phyloP scores from a whole-genome alignment of 2,888 invertebrate genomes.

The Ochropacha duplaris region DNA sequence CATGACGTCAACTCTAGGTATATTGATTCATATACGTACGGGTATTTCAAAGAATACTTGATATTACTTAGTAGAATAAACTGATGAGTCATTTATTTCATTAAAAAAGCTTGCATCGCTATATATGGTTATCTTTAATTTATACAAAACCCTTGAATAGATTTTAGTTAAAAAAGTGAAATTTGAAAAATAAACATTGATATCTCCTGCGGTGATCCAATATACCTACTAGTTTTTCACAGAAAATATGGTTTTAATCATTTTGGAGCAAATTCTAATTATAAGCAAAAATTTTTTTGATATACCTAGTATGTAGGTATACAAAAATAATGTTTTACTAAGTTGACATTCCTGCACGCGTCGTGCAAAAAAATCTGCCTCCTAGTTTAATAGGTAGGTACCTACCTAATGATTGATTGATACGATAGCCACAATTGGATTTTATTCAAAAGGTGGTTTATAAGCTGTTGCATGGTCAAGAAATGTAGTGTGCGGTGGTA shows the following conservation, averaged over 20 bases:
- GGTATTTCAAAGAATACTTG: neutral
- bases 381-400: too few species aligned
- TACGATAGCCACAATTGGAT: constrained; percentile 63
- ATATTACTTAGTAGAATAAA: too few species aligned
- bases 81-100: too few species aligned
- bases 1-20: neutral
- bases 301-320: constrained; percentile 12
- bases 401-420: constrained; percentile 61
- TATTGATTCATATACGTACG: constrained; percentile 1
- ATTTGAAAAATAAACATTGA: too few species aligned
- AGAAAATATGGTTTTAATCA: too few species aligned
- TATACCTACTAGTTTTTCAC: too few species aligned
- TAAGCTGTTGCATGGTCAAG: constrained; percentile 59
- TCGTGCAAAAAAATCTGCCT: constrained; percentile 34
- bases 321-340: constrained; percentile 13
- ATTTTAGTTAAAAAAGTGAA: too few species aligned
- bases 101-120: too few species aligned
- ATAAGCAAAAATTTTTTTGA: neutral
- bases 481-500: constrained; percentile 54
- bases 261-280: too few species aligned
- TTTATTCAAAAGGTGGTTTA: constrained; percentile 67
- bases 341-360: constrained; percentile 31
- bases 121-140: too few species aligned
- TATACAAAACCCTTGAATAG: too few species aligned
- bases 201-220: too few species aligned